Base-by-base conservation (phyloP, 1,140 invertebrate genomes). In the Aphaenogaster ashmeadi region DNA sequence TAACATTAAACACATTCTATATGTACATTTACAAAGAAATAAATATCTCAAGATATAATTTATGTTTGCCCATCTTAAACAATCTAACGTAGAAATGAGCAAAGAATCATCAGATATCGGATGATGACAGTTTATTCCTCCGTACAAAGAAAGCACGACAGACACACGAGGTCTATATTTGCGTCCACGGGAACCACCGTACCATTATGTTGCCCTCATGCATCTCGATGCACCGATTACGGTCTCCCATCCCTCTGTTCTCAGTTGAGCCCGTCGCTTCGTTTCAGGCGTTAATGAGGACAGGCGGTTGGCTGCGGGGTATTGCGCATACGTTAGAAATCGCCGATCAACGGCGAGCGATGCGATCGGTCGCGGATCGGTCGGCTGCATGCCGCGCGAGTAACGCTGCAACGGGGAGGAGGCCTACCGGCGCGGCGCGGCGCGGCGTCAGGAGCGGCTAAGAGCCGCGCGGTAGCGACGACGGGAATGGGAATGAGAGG, bases 281-380 rank as follows among this genome's bases (percentile, higher is more conserved):
- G 67, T 75, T 84, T 89, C 64, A 91, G 94, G 94, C 94, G 94
- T 94, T 95, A 95, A 95, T 95, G 94, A 95, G 94, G 92, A 93
- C 90, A 92, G 84, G 71, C 88, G 89, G 64, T 88, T 84, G 84
- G 89, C 93, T 85, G 80, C 88, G 83, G 91, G 89, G 93, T 93
- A 95, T 95, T 94, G 94, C 93, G 94, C 93, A 95, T 95, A 94
- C 94, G 95, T 95, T 95, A 95, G 91, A 87, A 94, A 91, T 83
- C 89, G 83, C 91, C 90, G 94, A 95, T 95, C 94, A 93, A 89
- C 86, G 88, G 85, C 27, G 79, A 67, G 86, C 88, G 93, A 94
- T 94, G 90, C 90, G 92, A 95, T 95, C 93, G 89, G 88, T 87
- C 80, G 58, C 77, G 58, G 84, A 90, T 91, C 88, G 85, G 87